Conservation (phyloP, 2,797 vertebrate genomes). For the Tenualosa ilisha region DNA sequence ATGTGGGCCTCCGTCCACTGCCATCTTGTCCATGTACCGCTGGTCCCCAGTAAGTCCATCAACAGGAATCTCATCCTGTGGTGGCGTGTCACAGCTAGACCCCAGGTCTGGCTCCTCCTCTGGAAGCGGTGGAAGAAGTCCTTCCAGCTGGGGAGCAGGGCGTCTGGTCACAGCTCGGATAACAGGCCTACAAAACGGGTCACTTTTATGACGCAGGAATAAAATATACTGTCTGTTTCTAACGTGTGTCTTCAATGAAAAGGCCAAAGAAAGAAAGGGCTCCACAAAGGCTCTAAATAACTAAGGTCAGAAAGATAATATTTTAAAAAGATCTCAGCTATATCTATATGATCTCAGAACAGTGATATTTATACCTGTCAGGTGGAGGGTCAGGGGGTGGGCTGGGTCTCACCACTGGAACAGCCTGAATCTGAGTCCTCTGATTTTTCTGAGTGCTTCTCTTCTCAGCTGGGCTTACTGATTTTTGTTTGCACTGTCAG, state of each 20-base stretch:
- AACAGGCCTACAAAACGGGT: conserved; percentile 49
- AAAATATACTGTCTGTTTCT: not conserved
- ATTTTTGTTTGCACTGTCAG: not conserved
- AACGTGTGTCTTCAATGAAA: not conserved
- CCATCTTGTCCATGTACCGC: not conserved
- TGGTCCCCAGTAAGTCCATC: not conserved
- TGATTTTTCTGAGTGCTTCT: not conserved
- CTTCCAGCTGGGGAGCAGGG: conserved; percentile 59
- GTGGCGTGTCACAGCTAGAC: conserved; percentile 45
- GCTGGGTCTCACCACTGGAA: not conserved
- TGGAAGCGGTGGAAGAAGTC: conserved; percentile 65
- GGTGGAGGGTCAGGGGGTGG: conserved; percentile 6
- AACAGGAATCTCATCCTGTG: not conserved
- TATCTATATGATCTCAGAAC: not conserved
- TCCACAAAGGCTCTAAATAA: no score
- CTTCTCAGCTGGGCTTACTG: not conserved
- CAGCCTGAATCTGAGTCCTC: not conserved
- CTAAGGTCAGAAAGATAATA: no score
- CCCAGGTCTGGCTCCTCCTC: conserved; percentile 63
- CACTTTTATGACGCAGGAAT: not conserved
- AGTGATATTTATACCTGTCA: not conserved
- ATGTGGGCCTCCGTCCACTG: not conserved
- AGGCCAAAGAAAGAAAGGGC: not conserved
- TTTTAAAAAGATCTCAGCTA: not conserved
- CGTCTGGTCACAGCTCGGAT: conserved; percentile 60